Conservation (phyloP, 1,140 invertebrate genomes). For the Atopsyche davidsoni region DNA sequence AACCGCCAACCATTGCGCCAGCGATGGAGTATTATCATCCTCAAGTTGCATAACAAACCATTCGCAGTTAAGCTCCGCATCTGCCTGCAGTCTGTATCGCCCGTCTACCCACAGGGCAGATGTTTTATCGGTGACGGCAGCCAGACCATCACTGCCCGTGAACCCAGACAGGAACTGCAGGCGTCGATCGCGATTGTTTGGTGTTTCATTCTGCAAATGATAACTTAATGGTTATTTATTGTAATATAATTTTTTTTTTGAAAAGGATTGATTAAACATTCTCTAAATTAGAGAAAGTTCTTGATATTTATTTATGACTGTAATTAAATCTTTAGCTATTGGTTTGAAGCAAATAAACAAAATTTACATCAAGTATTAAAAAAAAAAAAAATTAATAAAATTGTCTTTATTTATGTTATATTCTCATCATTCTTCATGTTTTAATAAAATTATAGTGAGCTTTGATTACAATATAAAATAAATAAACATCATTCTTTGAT, state of each 20-base stretch:
- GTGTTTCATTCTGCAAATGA: slow-evolving; percentile 54
- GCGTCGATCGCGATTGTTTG: slow-evolving; percentile 69
- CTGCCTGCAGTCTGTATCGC: slow-evolving; percentile 73
- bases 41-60: slow-evolving; percentile 75
- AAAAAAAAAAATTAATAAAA: too few relatives aligned
- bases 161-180: slow-evolving; percentile 82
- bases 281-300: too few relatives aligned
- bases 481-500: too few relatives aligned
- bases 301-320: too few relatives aligned
- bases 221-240: slow-evolving; percentile 1
- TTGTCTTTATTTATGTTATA: too few relatives aligned
- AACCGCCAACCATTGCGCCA: slow-evolving; percentile 58
- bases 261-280: too few relatives aligned
- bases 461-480: too few relatives aligned
- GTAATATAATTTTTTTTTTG: background rate
- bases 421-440: too few relatives aligned
- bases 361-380: too few relatives aligned
- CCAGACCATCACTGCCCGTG: slow-evolving; percentile 73
- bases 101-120: slow-evolving; percentile 88
- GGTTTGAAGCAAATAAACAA: too few relatives aligned
- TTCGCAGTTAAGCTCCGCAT: slow-evolving; percentile 68
- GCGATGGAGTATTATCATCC: slow-evolving; percentile 49
- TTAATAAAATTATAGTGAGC: too few relatives aligned
- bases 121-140: slow-evolving; percentile 66
- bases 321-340: too few relatives aligned